A percentile compares a stretch with the other conserved stretches of the same genome.
Conservation (phyloP, 2,113 vertebrate genomes). For the Anarhynchus alexandrinus region DNA sequence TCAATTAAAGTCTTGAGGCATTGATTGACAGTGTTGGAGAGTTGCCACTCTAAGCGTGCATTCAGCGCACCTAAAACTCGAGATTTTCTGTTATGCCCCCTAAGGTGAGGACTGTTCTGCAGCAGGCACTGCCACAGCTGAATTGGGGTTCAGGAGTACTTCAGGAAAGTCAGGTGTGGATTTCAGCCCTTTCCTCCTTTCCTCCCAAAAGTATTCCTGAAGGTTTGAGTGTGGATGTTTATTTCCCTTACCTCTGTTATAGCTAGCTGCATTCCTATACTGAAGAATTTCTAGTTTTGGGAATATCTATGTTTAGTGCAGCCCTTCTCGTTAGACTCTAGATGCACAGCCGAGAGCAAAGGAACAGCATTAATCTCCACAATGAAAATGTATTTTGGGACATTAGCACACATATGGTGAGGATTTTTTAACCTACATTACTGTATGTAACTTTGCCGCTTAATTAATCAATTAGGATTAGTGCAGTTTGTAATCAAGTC, state of each 20-base stretch:
- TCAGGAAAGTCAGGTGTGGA: not conserved
- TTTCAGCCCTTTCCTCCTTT: not conserved
- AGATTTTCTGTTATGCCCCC: not conserved
- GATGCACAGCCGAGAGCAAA: not conserved
- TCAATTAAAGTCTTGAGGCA: not conserved
- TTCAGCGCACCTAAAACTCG: not conserved
- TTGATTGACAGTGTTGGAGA: not conserved
- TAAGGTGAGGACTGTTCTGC: not conserved
- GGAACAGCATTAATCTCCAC: not conserved
- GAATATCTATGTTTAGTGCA: not conserved
- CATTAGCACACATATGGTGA: constrained; percentile 12
- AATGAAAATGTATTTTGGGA: constrained; percentile 34
- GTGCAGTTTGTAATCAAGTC: constrained; percentile 55
- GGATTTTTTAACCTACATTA: constrained; percentile 30
- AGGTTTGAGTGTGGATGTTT: not conserved
- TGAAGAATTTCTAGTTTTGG: not conserved
- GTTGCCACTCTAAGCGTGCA: not conserved
- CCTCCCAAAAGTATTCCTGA: not conserved
- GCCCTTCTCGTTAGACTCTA: not conserved
- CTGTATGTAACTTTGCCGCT: constrained; percentile 22
- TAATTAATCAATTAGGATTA: constrained; percentile 65
- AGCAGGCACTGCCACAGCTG: not conserved
- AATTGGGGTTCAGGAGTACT: not conserved
- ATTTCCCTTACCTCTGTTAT: not conserved
- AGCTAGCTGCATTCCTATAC: not conserved